Percentiles rank a stretch among this genome's conserved stretches.
Conservation (phyloP, 2,113 vertebrate species). For the Procavia capensis region DNA sequence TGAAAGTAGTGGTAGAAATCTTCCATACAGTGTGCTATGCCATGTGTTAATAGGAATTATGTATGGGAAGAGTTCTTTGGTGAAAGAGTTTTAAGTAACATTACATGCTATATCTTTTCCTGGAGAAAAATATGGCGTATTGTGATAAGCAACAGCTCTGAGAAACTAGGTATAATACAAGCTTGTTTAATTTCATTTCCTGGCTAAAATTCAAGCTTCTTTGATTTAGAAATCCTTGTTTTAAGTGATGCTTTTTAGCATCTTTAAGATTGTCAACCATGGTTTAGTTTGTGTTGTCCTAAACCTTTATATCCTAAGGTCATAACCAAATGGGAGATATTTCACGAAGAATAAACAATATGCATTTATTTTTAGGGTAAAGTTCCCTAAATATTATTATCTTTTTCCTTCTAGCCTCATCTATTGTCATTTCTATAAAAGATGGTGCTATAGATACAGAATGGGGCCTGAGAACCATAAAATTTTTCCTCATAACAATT, state of each 20-base stretch:
- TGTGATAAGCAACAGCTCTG: background rate
- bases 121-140: background rate
- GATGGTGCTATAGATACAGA: background rate
- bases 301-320: slow-evolving; percentile 1
- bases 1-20: background rate
- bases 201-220: background rate
- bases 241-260: background rate
- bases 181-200: background rate
- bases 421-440: background rate
- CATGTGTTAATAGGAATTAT: background rate
- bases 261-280: background rate
- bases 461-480: background rate
- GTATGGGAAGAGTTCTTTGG: background rate
- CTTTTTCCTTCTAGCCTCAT: background rate
- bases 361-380: background rate
- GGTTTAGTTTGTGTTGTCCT: background rate
- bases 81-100: background rate
- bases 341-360: background rate
- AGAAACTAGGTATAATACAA: background rate
- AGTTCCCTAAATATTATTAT: background rate
- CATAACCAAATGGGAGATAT: background rate
- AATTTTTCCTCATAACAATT: background rate
- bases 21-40: background rate
- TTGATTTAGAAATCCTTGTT: background rate
- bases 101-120: background rate